Base-by-base conservation (phyloP, 2,888 invertebrate genomes). In the Dolichomitus sp. region DNA sequence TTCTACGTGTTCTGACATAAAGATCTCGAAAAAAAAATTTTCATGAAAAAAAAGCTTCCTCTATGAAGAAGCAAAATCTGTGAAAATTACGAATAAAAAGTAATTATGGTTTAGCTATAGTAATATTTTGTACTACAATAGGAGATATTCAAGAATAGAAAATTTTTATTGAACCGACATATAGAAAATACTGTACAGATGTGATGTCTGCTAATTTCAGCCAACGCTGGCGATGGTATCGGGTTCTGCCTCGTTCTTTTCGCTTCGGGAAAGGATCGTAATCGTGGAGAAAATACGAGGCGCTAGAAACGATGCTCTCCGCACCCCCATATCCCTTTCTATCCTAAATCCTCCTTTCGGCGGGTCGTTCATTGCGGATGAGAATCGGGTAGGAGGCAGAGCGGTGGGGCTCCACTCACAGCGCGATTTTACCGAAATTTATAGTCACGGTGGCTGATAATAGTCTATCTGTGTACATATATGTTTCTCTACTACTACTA, bases 281-380 rank as follows among this genome's bases (percentile, higher is more conserved):
- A 54, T 57, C 54, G 69, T 23, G 5, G 9, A 37, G 27, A 54
- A 54, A 57, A 40, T 70, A 70, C 27, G n/a, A 54, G 54, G 54
- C 19, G 54, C 48, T 54, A 70, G 54, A 54, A 70, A 70, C 69
- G 40, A 42, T 70, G 54, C 69, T 70, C n/a, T 40, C 27, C 69
- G 30, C 45, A 23, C 23, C 52, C 52, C 52, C 19, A 50, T 70
- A 70, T 70, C 40, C 54, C 14, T 23, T 27, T 54, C 37, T 17
- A 27, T 54, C 54, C 69, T 23, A n/a, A 33, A 54, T 54, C 27
- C 23, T 68, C 37, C 50, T 19, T 40, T 23, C 54, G 54, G 30
- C 4, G 27, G 27, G 54, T 57, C 54, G 69, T 70, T 70, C 54
- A 27, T 70, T 70, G 27, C 23, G 52, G 69, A 54, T 70, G 54